Evolutionary conservation across 2,113 vertebrate species (phyloP).

Genomic region (Leptobrachium leishanense): DNA sequence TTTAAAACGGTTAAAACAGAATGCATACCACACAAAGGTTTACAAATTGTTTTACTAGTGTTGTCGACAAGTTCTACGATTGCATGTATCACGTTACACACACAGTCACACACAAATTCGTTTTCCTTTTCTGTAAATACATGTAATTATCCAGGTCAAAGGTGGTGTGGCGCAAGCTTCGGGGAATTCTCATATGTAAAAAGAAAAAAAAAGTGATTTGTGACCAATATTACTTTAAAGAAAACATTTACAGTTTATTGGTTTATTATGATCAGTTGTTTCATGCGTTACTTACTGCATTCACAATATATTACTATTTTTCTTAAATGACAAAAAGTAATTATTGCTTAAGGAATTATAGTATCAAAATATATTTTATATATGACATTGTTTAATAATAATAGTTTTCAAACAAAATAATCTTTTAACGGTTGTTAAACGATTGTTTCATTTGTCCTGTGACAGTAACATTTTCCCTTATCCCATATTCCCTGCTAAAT

Average conservation of each 20-base stretch:
- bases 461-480: no score
- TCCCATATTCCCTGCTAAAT: no score
- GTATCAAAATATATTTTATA: no score
- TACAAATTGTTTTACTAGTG: neutral
- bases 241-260: constrained; percentile 3
- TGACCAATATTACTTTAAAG: constrained; percentile 1
- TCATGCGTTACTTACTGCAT: neutral
- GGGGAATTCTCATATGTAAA: neutral
- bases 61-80: no score
- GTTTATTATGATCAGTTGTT: neutral
- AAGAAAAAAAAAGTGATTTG: neutral
- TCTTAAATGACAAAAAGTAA: no score
- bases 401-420: no score
- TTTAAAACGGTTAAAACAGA: no score
- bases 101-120: neutral
- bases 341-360: no score
- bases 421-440: no score
- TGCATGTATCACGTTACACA: neutral
- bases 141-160: constrained; percentile 1
- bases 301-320: neutral
- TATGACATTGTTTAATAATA: no score
- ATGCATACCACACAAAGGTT: no score
- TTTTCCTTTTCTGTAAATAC: neutral
- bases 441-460: no score
- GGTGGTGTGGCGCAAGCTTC: neutral